These are phyloP conservation scores for Atethmia centrago DNA, from an alignment of 2,888 invertebrate species.

Conservation along the genomic window DNA sequence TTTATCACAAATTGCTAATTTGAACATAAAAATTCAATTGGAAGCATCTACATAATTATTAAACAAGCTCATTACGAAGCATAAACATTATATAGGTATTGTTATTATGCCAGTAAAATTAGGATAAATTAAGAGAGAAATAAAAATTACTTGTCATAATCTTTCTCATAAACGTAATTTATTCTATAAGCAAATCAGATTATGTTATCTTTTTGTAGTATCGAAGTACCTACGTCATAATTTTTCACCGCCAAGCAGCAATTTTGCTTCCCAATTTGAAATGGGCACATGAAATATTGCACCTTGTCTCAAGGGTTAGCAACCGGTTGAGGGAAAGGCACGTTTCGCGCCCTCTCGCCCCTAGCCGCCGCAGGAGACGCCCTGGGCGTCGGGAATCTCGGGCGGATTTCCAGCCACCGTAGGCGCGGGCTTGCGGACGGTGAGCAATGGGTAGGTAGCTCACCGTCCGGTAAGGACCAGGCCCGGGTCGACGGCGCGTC, in stretches of 20 bases:
- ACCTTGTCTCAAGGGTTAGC: neutral
- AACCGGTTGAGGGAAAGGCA: too few species aligned
- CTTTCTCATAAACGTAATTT: neutral
- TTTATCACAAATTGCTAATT: neutral
- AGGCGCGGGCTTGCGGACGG: too few species aligned
- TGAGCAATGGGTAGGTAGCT: too few species aligned
- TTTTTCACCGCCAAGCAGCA: neutral
- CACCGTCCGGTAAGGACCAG: too few species aligned
- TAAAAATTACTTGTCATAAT: neutral
- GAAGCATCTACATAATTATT: neutral
- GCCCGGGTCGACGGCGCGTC: too few species aligned
- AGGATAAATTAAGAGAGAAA: neutral
- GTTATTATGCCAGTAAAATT: neutral
- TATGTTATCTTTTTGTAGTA: neutral
- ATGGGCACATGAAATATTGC: neutral
- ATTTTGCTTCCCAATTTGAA: neutral
- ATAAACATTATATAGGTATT: neutral
- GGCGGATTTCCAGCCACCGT: too few species aligned
- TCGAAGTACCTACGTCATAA: neutral
- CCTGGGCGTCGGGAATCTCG: too few species aligned
- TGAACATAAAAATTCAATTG: neutral
- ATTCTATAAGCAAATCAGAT: neutral
- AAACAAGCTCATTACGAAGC: slow-evolving; percentile 1
- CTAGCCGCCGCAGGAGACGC: too few species aligned
- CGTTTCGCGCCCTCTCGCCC: too few species aligned